phyloP scores from a whole-genome alignment of 2,113 vertebrate genomes.

The Bostrychus sinensis region DNA sequence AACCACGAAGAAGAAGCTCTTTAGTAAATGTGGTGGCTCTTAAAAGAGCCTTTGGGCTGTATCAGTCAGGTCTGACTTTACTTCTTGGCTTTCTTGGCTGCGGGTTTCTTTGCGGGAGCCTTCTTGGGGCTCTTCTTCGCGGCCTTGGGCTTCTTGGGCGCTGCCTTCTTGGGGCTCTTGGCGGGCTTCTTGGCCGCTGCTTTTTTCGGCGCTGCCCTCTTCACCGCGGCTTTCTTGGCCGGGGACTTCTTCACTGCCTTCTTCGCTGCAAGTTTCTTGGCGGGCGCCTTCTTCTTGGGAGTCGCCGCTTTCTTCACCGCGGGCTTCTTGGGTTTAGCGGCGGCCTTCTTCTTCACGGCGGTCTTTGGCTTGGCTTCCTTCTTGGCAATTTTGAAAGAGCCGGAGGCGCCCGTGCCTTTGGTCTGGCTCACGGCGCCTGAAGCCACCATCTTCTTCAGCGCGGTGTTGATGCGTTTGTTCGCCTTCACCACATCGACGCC shows the following conservation, averaged over 20 bases:
- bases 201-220: slow-evolving; percentile 11
- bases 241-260: background rate
- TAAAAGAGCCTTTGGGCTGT: slow-evolving; percentile 27
- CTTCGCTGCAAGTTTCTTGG: background rate
- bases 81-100: slow-evolving; percentile 11
- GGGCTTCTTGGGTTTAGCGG: background rate
- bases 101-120: background rate
- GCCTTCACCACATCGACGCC: too few species aligned
- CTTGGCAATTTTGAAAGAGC: slow-evolving; percentile 19
- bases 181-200: slow-evolving; percentile 20
- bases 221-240: background rate
- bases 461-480: too few species aligned
- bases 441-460: too few species aligned
- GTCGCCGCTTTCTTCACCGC: background rate
- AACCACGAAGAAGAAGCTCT: background rate
- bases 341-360: background rate
- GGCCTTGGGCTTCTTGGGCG: background rate
- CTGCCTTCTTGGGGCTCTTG: slow-evolving; percentile 4
- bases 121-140: background rate
- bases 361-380: slow-evolving; percentile 6
- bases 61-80: background rate
- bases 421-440: too few species aligned
- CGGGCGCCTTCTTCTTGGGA: background rate
- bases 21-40: slow-evolving; percentile 29
- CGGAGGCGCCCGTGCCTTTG: too few species aligned